phyloP scores from a whole-genome alignment of 2,888 invertebrate species.

The Archips xylosteana region DNA sequence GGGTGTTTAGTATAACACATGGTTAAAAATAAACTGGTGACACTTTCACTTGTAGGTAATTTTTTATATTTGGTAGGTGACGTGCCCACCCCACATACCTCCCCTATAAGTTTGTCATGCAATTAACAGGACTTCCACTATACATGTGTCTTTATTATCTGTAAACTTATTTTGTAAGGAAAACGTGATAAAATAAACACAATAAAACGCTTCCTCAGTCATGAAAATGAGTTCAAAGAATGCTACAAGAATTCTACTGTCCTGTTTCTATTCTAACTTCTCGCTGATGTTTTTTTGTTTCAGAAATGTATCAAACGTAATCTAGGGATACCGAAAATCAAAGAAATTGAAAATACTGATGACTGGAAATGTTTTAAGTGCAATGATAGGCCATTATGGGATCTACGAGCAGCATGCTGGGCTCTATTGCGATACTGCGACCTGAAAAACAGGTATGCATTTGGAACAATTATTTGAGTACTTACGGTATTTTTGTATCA shows the following conservation, averaged over 20 bases:
- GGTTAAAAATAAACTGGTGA: too few species aligned
- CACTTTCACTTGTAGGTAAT: too few species aligned
- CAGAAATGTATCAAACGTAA: slow-evolving; percentile 91
- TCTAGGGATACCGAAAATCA: slow-evolving; percentile 87
- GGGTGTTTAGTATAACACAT: too few species aligned
- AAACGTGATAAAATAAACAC: too few species aligned
- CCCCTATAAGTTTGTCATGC: too few species aligned
- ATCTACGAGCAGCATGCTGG: slow-evolving; percentile 89
- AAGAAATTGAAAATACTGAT: slow-evolving; percentile 90
- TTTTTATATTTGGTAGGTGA: too few species aligned
- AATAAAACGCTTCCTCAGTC: too few species aligned
- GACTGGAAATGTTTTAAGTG: slow-evolving; percentile 94
- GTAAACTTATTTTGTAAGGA: too few species aligned
- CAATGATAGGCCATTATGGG: slow-evolving; percentile 87
- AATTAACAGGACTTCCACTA: too few species aligned
- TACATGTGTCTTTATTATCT: too few species aligned
- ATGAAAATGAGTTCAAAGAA: too few species aligned
- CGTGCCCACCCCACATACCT: too few species aligned
- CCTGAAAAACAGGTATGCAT: slow-evolving; percentile 84
- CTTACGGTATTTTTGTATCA: background rate
- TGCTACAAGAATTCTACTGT: background rate
- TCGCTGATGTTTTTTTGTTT: slow-evolving; percentile 50
- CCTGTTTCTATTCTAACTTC: background rate
- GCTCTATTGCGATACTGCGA: slow-evolving; percentile 89
- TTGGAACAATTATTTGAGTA: background rate